Percentiles rank a stretch among this genome's conserved stretches.
Evolutionary conservation across 2,888 invertebrate species (phyloP).

Genomic region (Agriopis marginaria): DNA sequence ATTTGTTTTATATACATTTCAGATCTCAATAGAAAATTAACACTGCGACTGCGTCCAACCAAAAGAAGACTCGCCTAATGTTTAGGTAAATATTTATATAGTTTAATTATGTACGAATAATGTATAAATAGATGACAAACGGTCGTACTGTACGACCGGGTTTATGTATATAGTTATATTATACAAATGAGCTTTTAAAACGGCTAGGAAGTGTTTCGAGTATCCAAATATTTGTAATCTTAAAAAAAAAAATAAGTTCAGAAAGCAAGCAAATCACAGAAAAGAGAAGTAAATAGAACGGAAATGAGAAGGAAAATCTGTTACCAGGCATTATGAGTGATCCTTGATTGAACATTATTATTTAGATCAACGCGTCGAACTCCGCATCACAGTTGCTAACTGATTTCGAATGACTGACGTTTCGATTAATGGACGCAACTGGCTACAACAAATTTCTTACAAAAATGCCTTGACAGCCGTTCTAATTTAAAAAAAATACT

Average conservation of each 20-base stretch:
- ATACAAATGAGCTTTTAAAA: slow-evolving; percentile 14
- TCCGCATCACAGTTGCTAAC: no score
- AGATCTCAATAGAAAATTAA: slow-evolving; percentile 61
- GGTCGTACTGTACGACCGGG: slow-evolving; percentile 13
- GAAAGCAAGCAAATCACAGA: not conserved
- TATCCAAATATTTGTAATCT: not conserved
- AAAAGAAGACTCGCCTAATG: slow-evolving; percentile 69
- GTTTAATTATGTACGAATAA: slow-evolving; percentile 18
- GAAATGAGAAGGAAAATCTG: no score
- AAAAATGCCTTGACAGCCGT: no score
- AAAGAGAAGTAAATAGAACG: no score
- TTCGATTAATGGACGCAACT: no score
- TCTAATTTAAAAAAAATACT: no score
- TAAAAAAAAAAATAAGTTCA: not conserved
- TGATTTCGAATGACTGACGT: no score
- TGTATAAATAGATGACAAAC: slow-evolving; percentile 13
- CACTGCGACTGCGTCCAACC: slow-evolving; percentile 65
- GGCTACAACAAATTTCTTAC: no score
- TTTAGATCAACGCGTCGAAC: no score
- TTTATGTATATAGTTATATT: slow-evolving; percentile 1
- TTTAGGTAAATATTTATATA: slow-evolving; percentile 30
- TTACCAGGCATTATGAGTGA: no score
- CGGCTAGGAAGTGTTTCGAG: not conserved
- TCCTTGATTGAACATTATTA: no score
- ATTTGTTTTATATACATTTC: slow-evolving; percentile 44